A percentile compares a stretch with the other conserved stretches of the same genome.
phyloP scores from a whole-genome alignment of 2,797 vertebrate genomes.

The Zalophus californianus region DNA sequence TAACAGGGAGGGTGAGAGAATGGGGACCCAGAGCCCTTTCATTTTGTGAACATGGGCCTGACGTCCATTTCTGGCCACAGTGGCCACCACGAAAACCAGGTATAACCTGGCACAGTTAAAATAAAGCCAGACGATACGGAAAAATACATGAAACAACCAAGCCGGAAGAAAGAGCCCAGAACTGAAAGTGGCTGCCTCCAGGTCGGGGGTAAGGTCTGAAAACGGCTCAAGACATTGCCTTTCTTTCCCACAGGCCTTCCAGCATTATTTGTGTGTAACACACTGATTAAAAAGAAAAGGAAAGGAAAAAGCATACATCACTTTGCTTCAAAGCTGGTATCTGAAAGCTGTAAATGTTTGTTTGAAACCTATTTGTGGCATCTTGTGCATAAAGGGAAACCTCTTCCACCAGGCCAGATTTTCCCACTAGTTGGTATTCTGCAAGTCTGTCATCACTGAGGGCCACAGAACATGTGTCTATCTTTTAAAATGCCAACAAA shows the following conservation, averaged over 20 bases:
- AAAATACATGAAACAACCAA: background rate
- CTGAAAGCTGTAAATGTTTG: background rate
- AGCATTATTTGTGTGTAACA: background rate
- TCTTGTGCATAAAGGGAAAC: background rate
- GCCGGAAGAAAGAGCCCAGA: background rate
- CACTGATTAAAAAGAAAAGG: background rate
- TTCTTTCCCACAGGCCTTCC: background rate
- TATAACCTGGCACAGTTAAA: background rate
- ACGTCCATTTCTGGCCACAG: background rate
- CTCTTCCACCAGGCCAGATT: background rate
- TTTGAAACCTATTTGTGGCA: background rate
- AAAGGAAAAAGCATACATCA: background rate
- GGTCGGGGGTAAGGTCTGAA: background rate
- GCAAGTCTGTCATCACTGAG: background rate
- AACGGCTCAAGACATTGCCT: background rate
- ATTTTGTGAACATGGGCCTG: background rate
- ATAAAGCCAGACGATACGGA: background rate
- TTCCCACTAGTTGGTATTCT: background rate
- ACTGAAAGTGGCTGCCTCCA: background rate
- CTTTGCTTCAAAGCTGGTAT: background rate
- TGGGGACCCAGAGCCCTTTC: background rate
- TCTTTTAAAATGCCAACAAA: slow-evolving; percentile 12
- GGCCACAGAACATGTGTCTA: background rate
- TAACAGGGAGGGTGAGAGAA: background rate
- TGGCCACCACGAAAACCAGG: background rate